Conservation (phyloP, 2,888 invertebrate genomes). For the Lasius platythorax region DNA sequence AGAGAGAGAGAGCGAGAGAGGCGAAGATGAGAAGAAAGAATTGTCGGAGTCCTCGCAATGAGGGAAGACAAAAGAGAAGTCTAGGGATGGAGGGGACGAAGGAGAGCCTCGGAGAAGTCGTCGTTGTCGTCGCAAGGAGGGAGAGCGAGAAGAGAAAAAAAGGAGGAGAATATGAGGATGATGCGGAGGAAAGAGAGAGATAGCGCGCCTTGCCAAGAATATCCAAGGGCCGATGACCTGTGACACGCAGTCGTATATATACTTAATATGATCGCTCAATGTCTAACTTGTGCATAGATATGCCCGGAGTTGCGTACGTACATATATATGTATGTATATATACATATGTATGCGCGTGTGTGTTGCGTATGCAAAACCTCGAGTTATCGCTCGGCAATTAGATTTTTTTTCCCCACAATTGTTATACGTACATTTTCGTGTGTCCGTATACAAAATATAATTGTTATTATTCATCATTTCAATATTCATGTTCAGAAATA, state of each 20-base stretch:
- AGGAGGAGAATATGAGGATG: constrained; percentile 60
- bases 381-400: constrained; percentile 44
- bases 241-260: constrained; percentile 77
- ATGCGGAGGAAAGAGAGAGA: constrained; percentile 68
- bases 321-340: neutral
- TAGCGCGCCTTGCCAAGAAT: constrained; percentile 80
- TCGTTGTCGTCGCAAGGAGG: constrained; percentile 39
- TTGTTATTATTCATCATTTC: constrained; percentile 1
- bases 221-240: constrained; percentile 82
- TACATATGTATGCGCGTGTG: constrained; percentile 11
- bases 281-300: constrained; percentile 70
- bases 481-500: neutral
- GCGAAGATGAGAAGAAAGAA: constrained; percentile 17
- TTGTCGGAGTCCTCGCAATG: constrained; percentile 20
- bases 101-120: constrained; percentile 34
- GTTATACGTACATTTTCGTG: neutral
- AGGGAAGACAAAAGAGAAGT: constrained; percentile 22
- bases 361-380: constrained; percentile 7
- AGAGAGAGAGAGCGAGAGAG: constrained; percentile 1
- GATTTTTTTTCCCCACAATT: constrained; percentile 11
- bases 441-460: constrained; percentile 6
- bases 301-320: constrained; percentile 38
- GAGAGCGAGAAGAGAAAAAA: constrained; percentile 53
- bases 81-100: constrained; percentile 26
- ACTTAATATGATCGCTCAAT: constrained; percentile 78